phyloP scores from a whole-genome alignment of 2,113 vertebrate species.

The Suncus etruscus region DNA sequence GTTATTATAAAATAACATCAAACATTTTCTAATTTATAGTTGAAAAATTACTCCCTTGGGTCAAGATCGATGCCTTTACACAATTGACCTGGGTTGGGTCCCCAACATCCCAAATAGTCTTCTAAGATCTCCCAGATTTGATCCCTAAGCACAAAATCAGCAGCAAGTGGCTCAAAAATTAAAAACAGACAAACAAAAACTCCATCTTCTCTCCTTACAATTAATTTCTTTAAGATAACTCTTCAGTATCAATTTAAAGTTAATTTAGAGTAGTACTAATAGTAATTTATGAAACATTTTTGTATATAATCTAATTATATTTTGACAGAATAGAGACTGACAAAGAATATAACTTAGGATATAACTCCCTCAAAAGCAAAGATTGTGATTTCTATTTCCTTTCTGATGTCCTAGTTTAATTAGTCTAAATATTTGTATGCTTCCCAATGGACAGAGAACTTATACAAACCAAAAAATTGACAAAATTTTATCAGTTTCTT shows the following conservation, averaged over 20 bases:
- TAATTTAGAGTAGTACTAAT: neutral
- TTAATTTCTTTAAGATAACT: neutral
- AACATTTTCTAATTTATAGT: conserved; percentile 32
- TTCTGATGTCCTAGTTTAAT: neutral
- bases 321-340: conserved; percentile 18
- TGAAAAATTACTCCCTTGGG: neutral
- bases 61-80: too few species aligned
- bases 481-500: conserved; percentile 14
- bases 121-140: too few species aligned
- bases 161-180: too few species aligned
- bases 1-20: neutral
- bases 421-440: conserved; percentile 16
- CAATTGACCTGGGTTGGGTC: too few species aligned
- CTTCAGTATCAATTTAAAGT: neutral
- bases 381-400: conserved; percentile 1
- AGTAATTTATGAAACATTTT: neutral
- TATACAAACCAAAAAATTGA: conserved; percentile 13
- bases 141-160: too few species aligned
- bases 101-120: too few species aligned
- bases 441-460: neutral
- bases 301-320: conserved; percentile 10
- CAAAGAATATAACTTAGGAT: conserved; percentile 10
- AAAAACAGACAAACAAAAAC: too few species aligned
- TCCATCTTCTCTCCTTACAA: too few species aligned
- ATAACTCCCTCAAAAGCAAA: neutral